Percentiles rank a stretch among this genome's conserved stretches.
Conservation (phyloP, 2,797 vertebrate species). For the Semaprochilodus insignis region DNA sequence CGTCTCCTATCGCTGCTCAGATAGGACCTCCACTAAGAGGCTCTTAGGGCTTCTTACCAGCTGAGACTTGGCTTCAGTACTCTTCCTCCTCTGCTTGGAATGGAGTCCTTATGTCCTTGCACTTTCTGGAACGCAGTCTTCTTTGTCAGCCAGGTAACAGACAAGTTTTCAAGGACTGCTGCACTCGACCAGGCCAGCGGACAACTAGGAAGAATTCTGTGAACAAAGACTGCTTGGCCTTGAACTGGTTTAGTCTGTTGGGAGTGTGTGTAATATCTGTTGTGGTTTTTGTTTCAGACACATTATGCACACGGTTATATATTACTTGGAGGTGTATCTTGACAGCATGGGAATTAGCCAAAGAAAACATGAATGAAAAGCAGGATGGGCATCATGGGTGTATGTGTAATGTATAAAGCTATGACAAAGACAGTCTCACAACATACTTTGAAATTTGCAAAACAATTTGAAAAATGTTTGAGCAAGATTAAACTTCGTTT, state of each 20-base stretch:
- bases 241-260: conserved; percentile 59
- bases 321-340: conserved; percentile 15
- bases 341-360: background rate
- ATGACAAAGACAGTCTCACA: no score
- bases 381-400: background rate
- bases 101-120: conserved; percentile 40
- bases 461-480: no score
- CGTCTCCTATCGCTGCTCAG: conserved; percentile 71
- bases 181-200: background rate
- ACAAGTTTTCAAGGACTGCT: conserved; percentile 46
- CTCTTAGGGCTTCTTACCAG: conserved; percentile 69
- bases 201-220: conserved; percentile 1
- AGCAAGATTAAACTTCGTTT: no score
- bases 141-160: conserved; percentile 48
- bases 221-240: conserved; percentile 60
- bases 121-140: conserved; percentile 34
- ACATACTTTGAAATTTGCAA: no score
- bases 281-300: conserved; percentile 1
- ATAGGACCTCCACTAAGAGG: conserved; percentile 78
- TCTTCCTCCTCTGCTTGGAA: conserved; percentile 44
- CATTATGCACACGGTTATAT: conserved; percentile 17
- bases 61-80: conserved; percentile 61
- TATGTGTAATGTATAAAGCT: no score
- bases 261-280: conserved; percentile 29
- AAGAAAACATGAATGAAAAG: conserved; percentile 3